Conservation (phyloP, 2,797 vertebrate genomes). For the Crax fasciolata region DNA sequence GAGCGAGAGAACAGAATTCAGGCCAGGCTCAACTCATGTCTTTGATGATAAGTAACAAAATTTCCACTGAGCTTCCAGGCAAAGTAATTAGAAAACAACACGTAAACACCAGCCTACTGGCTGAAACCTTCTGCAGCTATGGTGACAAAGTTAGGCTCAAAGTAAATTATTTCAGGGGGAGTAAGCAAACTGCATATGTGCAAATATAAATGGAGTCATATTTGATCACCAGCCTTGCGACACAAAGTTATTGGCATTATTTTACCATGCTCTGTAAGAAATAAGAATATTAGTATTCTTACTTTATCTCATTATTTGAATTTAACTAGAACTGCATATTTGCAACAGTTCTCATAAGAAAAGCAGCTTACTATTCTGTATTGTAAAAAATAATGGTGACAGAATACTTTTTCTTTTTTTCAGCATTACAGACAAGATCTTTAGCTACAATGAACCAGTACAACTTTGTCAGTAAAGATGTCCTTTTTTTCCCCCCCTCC, state of each 20-base stretch:
- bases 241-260: conserved; percentile 2
- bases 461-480: neutral
- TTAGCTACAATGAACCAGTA: neutral
- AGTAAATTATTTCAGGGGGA: neutral
- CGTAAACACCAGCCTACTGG: conserved; percentile 8
- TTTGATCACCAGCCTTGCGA: neutral
- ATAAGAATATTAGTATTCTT: conserved; percentile 7
- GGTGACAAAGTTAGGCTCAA: conserved; percentile 6
- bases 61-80: conserved; percentile 18
- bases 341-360: neutral
- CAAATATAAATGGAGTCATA: neutral
- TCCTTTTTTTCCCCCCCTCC: too few species aligned
- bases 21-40: neutral
- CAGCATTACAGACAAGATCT: neutral
- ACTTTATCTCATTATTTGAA: neutral
- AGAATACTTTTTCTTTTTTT: neutral
- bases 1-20: neutral
- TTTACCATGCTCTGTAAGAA: neutral
- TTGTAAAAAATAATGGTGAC: neutral
- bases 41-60: neutral
- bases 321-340: neutral
- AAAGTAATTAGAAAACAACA: conserved; percentile 23
- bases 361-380: neutral
- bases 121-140: conserved; percentile 22
- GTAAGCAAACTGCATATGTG: neutral